Evolutionary conservation across 2,888 invertebrate genomes (phyloP), one percentile per base, ranked within the genome.

Genomic region (Gastrophysa polygoni): DNA sequence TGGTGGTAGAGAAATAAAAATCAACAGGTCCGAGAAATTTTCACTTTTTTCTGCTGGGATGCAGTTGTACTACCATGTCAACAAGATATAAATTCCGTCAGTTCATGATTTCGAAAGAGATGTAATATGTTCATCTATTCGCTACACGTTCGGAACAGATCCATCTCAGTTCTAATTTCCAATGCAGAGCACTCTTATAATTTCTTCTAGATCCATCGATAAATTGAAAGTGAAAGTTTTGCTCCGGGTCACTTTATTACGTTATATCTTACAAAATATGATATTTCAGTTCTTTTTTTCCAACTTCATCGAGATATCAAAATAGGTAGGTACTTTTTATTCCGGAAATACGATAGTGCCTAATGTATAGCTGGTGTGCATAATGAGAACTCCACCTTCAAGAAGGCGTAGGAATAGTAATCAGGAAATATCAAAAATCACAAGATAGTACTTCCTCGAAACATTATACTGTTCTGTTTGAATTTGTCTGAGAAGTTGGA

Each of bases 221-320:
- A 24, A 54, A 24, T 16, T 43, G 43, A 43, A 43, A 54, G 54
- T 24, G 54, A 54, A 54, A 54, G 54, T 52, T 6, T 14, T 7
- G 18, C 14, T 38, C 6, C 14, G 38, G 14, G 24, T 43, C 3
- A 28, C 54, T 54, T 14, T 54, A 54, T 43, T 24, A 43, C 43
- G 43, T 54, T 43, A 24, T 20, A 20, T 54, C 54, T 20, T 43
- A 43, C 54, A 44, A 14, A 20, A 54, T 54, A 38, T 38, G 18
- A 43, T 54, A 43, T 54, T 32, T 28, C 43, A 14, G 38, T 24
- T 14, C 11, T 20, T 10, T 24, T 24, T 38, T 43, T 54, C 43
- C 29, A 7, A n/a, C 24, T 43, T 21, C 3, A 38, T 43, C 54
- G 18, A 43, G 14, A 54, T 54, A 54, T 24, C 21, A 51, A 51